Conservation (phyloP, 2,888 invertebrate species). For the Rhorus exstirpatorius region DNA sequence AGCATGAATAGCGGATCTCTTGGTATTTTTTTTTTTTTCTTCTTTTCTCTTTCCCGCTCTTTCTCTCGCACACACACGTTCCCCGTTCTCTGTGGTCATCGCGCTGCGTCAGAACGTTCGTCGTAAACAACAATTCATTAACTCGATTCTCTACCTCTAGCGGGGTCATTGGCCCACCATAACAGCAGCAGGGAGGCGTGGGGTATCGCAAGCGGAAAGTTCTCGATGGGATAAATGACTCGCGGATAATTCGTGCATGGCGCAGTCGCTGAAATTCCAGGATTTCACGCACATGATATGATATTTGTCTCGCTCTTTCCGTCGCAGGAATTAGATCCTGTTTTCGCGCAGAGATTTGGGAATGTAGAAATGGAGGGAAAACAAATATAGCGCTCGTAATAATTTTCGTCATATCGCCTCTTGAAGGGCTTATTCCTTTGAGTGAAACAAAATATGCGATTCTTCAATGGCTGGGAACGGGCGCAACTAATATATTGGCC, state of each 20-base stretch:
- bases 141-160: conserved; percentile 68
- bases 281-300: too few relatives aligned
- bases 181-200: conserved; percentile 19
- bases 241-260: conserved; percentile 11
- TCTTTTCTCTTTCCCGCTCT: conserved; percentile 29
- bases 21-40: conserved; percentile 58
- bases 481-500: too few relatives aligned
- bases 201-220: conserved; percentile 47
- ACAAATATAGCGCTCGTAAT: too few relatives aligned
- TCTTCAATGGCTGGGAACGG: too few relatives aligned
- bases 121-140: conserved; percentile 74
- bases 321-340: too few relatives aligned
- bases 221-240: conserved; percentile 2
- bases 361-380: too few relatives aligned
- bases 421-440: too few relatives aligned
- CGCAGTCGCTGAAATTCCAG: too few relatives aligned
- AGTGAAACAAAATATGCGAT: too few relatives aligned
- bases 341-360: too few relatives aligned
- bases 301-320: too few relatives aligned
- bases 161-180: conserved; percentile 70
- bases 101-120: conserved; percentile 69
- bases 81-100: conserved; percentile 46
- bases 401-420: too few relatives aligned
- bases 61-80: conserved; percentile 26
- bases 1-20: conserved; percentile 75